Conservation (phyloP, 2,888 invertebrate species). For the Nesidiocoris tenuis region DNA sequence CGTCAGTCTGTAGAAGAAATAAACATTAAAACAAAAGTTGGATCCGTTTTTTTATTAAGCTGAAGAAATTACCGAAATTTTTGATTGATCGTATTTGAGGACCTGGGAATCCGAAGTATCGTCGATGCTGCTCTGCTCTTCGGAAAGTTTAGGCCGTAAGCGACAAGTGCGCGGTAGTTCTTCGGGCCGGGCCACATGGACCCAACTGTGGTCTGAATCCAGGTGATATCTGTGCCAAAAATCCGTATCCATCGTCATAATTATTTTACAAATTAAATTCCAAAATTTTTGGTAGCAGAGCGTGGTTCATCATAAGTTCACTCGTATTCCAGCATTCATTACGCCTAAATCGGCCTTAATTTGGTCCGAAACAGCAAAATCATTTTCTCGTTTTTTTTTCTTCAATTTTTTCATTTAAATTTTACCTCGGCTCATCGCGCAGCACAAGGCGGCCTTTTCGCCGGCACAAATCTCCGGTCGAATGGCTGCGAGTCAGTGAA, state of each 20-base stretch:
- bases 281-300: too few relatives aligned
- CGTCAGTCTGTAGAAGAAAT: constrained; percentile 1
- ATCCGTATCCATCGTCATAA: background rate
- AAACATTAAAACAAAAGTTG: background rate
- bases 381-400: too few relatives aligned
- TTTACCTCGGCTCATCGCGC: constrained; percentile 55
- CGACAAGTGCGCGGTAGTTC: constrained; percentile 54
- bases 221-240: constrained; percentile 54
- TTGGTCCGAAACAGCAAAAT: too few relatives aligned
- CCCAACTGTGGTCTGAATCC: constrained; percentile 59
- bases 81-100: too few relatives aligned
- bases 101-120: constrained; percentile 27
- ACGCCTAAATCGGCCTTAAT: too few relatives aligned
- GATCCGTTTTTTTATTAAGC: too few relatives aligned
- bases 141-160: constrained; percentile 51
- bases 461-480: constrained; percentile 58
- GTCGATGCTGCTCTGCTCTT: constrained; percentile 38
- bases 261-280: background rate
- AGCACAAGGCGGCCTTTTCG: constrained; percentile 47
- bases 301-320: too few relatives aligned
- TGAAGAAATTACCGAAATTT: too few relatives aligned
- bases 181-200: constrained; percentile 59
- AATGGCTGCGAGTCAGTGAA: constrained; percentile 56
- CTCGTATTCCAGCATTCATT: too few relatives aligned
- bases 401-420: too few relatives aligned